phyloP scores from a whole-genome alignment of 2,888 invertebrate species.

The Hirtodrosophila confusa region DNA sequence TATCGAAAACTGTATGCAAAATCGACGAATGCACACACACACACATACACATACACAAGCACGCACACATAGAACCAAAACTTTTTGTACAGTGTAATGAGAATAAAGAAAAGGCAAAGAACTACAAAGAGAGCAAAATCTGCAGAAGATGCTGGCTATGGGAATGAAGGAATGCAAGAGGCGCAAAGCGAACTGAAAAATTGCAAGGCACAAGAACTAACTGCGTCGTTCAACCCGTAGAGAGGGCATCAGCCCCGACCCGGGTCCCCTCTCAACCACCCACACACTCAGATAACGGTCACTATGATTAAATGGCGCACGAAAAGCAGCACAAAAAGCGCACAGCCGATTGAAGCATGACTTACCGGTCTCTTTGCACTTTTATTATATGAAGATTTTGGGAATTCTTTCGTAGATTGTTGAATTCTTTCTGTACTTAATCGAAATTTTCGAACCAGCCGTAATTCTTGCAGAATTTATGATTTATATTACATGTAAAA shows the following conservation, averaged over 20 bases:
- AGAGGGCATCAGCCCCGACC: slow-evolving; percentile 9
- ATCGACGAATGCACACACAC: slow-evolving; percentile 29
- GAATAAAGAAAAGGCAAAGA: slow-evolving; percentile 15
- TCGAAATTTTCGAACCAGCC: slow-evolving; percentile 27
- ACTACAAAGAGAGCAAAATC: slow-evolving; percentile 2
- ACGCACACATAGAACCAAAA: slow-evolving; percentile 5
- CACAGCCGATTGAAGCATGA: slow-evolving; percentile 51
- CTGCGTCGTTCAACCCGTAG: slow-evolving; percentile 50
- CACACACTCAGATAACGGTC: slow-evolving; percentile 63
- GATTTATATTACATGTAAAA: slow-evolving; percentile 10
- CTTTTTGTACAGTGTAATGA: slow-evolving; percentile 24
- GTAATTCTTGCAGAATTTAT: slow-evolving; percentile 1
- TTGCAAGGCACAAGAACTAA: slow-evolving; percentile 48
- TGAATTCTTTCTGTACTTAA: neutral
- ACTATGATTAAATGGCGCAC: slow-evolving; percentile 61
- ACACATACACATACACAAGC: neutral
- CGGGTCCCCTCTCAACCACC: slow-evolving; percentile 20
- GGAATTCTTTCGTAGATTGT: neutral
- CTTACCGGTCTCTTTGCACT: slow-evolving; percentile 62
- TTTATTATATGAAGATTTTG: neutral
- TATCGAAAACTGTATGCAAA: slow-evolving; percentile 75
- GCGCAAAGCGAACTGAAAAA: slow-evolving; percentile 29
- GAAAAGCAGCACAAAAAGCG: slow-evolving; percentile 35
- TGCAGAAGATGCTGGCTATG: slow-evolving; percentile 12
- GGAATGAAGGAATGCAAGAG: slow-evolving; percentile 21